These are phyloP conservation scores for Bucorvus abyssinicus DNA, from an alignment of 2,797 vertebrate species.

Conservation along the genomic window DNA sequence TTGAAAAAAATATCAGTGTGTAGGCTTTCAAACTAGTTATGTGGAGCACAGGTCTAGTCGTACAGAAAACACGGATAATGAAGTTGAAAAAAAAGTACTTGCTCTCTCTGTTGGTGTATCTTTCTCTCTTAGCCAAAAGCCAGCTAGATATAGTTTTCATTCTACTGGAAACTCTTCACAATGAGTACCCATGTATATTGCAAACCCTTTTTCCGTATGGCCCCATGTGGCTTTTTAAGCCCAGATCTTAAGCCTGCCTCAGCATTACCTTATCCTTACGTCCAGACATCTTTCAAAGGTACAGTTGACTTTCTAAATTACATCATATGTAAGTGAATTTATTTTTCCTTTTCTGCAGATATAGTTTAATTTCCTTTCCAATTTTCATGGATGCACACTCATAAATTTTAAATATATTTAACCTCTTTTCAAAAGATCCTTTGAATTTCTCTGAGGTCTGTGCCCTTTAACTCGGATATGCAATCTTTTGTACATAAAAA, in stretches of 20 bases:
- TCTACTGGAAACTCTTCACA: constrained; percentile 3
- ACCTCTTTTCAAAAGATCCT: constrained; percentile 38
- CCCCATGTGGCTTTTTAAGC: constrained; percentile 21
- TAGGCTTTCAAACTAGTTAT: background rate
- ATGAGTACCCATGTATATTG: background rate
- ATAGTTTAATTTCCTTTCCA: constrained; percentile 55
- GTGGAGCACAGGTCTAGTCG: background rate
- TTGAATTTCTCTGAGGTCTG: constrained; percentile 35
- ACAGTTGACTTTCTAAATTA: constrained; percentile 54
- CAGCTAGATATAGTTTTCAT: background rate
- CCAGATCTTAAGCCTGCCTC: constrained; percentile 46
- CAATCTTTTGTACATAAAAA: constrained; percentile 13
- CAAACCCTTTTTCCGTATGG: background rate
- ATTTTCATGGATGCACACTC: constrained; percentile 49
- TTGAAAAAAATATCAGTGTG: background rate
- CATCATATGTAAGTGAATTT: constrained; percentile 49
- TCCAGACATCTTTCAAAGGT: constrained; percentile 43
- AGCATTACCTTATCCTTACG: constrained; percentile 23
- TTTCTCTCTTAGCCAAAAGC: background rate
- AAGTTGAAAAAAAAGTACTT: background rate
- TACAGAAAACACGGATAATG: background rate
- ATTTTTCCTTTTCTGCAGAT: constrained; percentile 51
- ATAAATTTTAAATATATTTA: constrained; percentile 54
- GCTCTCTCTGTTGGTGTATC: background rate
- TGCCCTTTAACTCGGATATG: constrained; percentile 36